Evolutionary conservation across 1,140 invertebrate species (phyloP), one percentile per base, ranked within the genome.

Genomic region (Adelges cooleyi): DNA sequence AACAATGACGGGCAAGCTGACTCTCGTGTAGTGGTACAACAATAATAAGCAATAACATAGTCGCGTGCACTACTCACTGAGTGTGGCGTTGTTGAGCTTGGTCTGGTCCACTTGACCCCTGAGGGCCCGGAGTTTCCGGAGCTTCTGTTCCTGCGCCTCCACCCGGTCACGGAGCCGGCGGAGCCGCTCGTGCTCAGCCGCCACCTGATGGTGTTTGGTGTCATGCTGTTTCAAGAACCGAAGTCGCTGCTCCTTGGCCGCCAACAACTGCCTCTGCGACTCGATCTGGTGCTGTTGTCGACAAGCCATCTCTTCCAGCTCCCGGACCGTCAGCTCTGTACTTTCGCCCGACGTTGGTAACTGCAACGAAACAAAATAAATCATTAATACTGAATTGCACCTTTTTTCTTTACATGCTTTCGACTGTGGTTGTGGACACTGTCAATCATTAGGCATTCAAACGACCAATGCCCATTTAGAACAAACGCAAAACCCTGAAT

Each of bases 231-330:
- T 92, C 71, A 96, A 83, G 80, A 92, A 93, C 70, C 92, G 87
- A 74, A 95, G 82, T 72, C 93, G 81, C 79, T 96, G 92, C 77
- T 93, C 90, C 74, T 90, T 90, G 72, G 89, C 90, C 69, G 89
- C 87, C 71, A 94, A 81, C 74, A 91, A 80, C 79, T 92, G 88
- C 73, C 92, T 87, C 79, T 92, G 90, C 69, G 85, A 84, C 78
- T 95, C 92, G 74, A 98, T 94, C 81, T 96, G 91, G 76, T 92
- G 89, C 79, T 95, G 92, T 80, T 97, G 92, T 71, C 91, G 81
- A 73, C 88, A 82, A 73, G 92, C 92, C 90, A 96, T 95, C 75
- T 91, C 91, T 81, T 91, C 90, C 79, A 95, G 85, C 83, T 95
- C 91, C 76, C 85, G 84, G 78, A 92, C 80, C 74, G 87, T 90